Base-by-base conservation (phyloP, 2,888 invertebrate species). In the Liposcelis brunnea region DNA sequence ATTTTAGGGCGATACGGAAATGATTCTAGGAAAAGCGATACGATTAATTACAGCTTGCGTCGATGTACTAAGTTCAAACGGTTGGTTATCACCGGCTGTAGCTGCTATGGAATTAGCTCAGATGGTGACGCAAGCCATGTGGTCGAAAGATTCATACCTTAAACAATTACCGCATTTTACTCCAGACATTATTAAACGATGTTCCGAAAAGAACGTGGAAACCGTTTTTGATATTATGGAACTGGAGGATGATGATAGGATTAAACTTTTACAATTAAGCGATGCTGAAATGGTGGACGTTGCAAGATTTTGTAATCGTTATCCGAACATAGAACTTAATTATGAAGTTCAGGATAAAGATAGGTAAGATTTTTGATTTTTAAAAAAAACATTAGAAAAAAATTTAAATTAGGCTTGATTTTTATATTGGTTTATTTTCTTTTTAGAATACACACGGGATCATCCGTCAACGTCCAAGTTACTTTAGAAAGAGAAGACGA, bases 41-140 rank as follows among this genome's bases (percentile, higher is more conserved):
- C 72, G 87, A 1, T 64, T 89, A 44, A 87, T 89, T 59, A 87
- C 87, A 59, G 98, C 98, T 1, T 98, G 97, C 63, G 97, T 98
- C 26, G 75, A 93, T 63, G 91, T 93, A 8, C 64, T 93, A 32
- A 85, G 83, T 59, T 90, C 90, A 37, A 95, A 94, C 56, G 97
- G 98, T 31, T 99, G 98, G 98, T 69, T 99, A 43, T 80, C 90
- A 0, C 97, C 98, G 0, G 98, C 97, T 2, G 87, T 99, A 34
- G 93, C 95, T 14, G 95, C 97, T 56, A 99, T 99, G 98, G 98
- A 98, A 66, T 69, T 99, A 56, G 93, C 97, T 0, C 98, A 98
- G 68, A 99, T 98, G 97, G 87, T 91, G 2, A 98, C 98, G 0
- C 98, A 99, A 66, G 97, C 97, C 8, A 94, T 98, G 94, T 98